Conservation (phyloP, 2,888 invertebrate species). For the Eucriotettix oculatus region DNA sequence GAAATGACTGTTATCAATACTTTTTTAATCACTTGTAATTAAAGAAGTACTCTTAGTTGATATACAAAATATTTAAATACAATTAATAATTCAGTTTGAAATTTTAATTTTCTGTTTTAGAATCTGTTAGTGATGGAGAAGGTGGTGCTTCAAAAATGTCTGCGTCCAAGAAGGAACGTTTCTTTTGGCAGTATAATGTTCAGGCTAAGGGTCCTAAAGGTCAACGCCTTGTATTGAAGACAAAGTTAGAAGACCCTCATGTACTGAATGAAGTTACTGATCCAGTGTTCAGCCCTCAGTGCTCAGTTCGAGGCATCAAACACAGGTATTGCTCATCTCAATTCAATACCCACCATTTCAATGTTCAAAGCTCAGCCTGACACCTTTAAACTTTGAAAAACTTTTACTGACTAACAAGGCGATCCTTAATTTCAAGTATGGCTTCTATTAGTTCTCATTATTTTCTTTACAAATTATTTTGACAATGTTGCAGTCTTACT, state of each 20-base stretch:
- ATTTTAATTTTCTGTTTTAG: slow-evolving; percentile 13
- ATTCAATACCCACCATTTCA: slow-evolving; percentile 1
- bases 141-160: slow-evolving; percentile 13
- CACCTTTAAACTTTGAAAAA: neutral
- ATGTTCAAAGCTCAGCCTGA: too few relatives aligned
- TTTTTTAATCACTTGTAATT: too few relatives aligned
- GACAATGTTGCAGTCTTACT: too few relatives aligned
- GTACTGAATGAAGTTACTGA: slow-evolving; percentile 78
- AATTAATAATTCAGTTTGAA: neutral
- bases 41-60: too few relatives aligned
- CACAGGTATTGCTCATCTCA: slow-evolving; percentile 42
- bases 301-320: slow-evolving; percentile 77
- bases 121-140: slow-evolving; percentile 22
- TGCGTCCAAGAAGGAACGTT: slow-evolving; percentile 56
- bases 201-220: slow-evolving; percentile 97
- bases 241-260: slow-evolving; percentile 82
- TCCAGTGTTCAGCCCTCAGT: slow-evolving; percentile 88
- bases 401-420: neutral
- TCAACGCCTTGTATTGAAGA: slow-evolving; percentile 67
- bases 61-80: neutral
- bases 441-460: too few relatives aligned
- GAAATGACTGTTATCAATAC: too few relatives aligned
- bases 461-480: too few relatives aligned
- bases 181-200: slow-evolving; percentile 98
- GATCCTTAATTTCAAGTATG: neutral